phyloP scores from a whole-genome alignment of 2,113 vertebrate genomes.

The Brienomyrus brachyistius region DNA sequence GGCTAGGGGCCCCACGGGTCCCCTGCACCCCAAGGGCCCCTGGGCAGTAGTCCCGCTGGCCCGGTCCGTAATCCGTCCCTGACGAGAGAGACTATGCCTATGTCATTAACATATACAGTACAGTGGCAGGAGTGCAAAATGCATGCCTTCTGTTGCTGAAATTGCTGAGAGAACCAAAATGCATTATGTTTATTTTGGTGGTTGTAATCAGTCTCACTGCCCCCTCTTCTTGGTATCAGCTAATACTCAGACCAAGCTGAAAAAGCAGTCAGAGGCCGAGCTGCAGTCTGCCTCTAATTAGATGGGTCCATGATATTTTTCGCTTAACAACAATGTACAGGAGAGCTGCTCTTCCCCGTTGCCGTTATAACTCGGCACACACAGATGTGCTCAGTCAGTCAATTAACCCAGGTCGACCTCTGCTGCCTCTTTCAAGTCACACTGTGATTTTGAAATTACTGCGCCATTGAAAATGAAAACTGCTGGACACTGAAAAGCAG shows the following conservation, averaged over 20 bases:
- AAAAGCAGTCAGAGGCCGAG: background rate
- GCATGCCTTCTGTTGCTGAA: background rate
- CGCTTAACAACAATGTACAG: background rate
- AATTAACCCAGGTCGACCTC: background rate
- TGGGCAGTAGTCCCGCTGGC: no score
- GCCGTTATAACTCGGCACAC: background rate
- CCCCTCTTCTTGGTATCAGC: background rate
- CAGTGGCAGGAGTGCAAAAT: background rate
- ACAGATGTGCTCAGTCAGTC: background rate
- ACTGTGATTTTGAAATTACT: background rate
- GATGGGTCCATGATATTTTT: background rate
- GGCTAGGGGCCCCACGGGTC: no score
- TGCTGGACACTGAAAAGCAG: background rate
- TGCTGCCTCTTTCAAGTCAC: background rate
- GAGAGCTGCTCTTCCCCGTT: background rate
- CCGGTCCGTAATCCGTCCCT: no score
- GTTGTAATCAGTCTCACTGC: background rate
- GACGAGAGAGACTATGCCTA: background rate
- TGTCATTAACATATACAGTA: background rate
- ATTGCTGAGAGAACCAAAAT: background rate
- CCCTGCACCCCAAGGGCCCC: no score
- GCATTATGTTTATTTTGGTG: background rate
- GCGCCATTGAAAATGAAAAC: background rate
- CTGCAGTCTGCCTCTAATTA: background rate
- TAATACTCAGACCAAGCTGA: background rate